Evolutionary conservation across 2,888 invertebrate genomes (phyloP).

Genomic region (Dioctria rufipes): DNA sequence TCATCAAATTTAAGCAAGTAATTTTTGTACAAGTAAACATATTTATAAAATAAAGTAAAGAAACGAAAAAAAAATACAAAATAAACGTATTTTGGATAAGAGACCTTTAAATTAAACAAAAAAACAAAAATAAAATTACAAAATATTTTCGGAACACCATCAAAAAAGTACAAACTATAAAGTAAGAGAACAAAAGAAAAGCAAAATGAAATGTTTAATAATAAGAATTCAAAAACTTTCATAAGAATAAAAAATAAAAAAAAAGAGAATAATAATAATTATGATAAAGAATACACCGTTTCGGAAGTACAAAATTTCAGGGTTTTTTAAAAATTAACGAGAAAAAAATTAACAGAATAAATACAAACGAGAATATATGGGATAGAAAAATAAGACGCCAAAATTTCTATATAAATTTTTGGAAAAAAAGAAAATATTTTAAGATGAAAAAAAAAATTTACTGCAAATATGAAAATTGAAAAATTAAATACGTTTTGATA

Average conservation of each 20-base stretch:
- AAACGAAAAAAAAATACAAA: conserved; percentile 21
- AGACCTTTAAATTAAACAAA: conserved; percentile 1
- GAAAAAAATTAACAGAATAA: conserved; percentile 48
- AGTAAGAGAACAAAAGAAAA: conserved; percentile 31
- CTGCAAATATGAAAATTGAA: conserved; percentile 28
- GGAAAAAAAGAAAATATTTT: conserved; percentile 25
- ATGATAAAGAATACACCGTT: conserved; percentile 45
- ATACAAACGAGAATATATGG: conserved; percentile 1
- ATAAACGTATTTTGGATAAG: conserved; percentile 42
- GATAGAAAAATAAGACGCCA: conserved; percentile 30
- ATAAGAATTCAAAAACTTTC: conserved; percentile 42
- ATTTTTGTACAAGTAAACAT: conserved; percentile 47
- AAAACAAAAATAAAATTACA: conserved; percentile 15
- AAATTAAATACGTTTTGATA: conserved; percentile 6
- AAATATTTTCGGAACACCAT: conserved; percentile 59
- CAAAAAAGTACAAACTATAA: conserved; percentile 58
- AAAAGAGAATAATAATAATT: background rate
- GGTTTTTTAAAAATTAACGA: conserved; percentile 54
- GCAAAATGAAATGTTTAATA: conserved; percentile 25
- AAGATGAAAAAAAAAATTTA: conserved; percentile 28
- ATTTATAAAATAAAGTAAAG: conserved; percentile 36
- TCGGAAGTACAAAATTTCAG: conserved; percentile 59
- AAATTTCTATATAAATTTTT: conserved; percentile 44
- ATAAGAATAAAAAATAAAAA: conserved; percentile 39
- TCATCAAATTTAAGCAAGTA: background rate